phyloP scores from a whole-genome alignment of 2,797 vertebrate species.

The Melopsittacus undulatus region DNA sequence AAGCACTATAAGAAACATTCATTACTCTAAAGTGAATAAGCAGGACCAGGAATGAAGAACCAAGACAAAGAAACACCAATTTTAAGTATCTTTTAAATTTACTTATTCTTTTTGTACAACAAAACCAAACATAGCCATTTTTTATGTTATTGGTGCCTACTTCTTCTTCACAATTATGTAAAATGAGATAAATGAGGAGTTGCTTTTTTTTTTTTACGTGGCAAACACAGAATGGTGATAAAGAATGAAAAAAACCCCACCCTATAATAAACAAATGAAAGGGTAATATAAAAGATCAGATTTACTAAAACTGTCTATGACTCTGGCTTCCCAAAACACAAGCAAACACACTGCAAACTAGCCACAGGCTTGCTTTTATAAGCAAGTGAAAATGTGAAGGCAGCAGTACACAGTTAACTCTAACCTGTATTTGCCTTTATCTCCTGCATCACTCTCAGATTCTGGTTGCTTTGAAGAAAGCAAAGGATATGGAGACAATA shows the following conservation, averaged over 20 bases:
- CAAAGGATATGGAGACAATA: not conserved
- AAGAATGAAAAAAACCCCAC: fast-evolving
- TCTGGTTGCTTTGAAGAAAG: not conserved
- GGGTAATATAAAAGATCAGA: not conserved
- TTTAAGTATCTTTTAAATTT: not conserved
- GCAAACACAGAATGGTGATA: not conserved
- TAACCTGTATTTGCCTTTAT: not conserved
- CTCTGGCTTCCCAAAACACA: not conserved
- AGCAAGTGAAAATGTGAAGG: not conserved
- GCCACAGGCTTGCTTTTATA: not conserved
- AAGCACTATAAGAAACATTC: not conserved
- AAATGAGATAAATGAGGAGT: not conserved
- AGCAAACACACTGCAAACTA: not conserved
- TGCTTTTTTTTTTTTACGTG: not conserved
- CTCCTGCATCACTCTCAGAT: not conserved
- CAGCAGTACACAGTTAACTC: not conserved
- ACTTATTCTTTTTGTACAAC: not conserved
- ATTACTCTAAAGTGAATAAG: not conserved
- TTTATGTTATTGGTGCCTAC: not conserved
- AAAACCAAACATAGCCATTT: not conserved
- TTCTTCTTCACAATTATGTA: not conserved
- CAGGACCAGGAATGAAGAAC: not conserved
- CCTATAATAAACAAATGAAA: not conserved
- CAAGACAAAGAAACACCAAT: not conserved
- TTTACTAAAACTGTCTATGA: not conserved